A percentile compares a stretch with the other conserved stretches of the same genome.
Conservation (phyloP, 2,888 invertebrate genomes). For the Apodemia duryi region DNA sequence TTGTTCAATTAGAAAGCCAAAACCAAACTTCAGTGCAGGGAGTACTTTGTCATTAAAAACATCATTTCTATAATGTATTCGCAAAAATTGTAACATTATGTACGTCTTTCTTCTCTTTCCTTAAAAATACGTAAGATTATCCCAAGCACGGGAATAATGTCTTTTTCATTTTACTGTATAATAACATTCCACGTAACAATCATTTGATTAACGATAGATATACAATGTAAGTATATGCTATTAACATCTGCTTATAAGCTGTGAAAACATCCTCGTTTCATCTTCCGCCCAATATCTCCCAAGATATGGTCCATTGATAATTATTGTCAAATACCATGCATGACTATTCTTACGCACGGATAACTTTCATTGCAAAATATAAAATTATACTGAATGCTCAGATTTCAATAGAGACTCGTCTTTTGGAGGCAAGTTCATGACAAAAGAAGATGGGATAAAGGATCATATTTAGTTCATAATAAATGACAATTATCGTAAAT, state of each 20-base stretch:
- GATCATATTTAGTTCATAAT: conserved; percentile 79
- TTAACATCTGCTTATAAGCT: conserved; percentile 66
- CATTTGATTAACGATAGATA: conserved; percentile 25
- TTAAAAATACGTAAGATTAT: too few species aligned
- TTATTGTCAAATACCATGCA: conserved; percentile 70
- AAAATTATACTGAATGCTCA: conserved; percentile 42
- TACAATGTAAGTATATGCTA: conserved; percentile 29
- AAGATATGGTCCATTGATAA: conserved; percentile 51
- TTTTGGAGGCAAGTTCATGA: conserved; percentile 49
- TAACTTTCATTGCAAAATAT: conserved; percentile 64
- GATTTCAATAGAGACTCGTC: conserved; percentile 41
- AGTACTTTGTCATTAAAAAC: too few species aligned
- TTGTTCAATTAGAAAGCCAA: too few species aligned
- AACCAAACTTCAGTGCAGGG: too few species aligned
- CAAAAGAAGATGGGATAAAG: conserved; percentile 61
- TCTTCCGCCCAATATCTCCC: conserved; percentile 66
- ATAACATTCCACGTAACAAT: neutral
- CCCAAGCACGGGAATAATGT: too few species aligned
- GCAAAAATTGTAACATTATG: too few species aligned
- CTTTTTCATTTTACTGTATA: conserved; percentile 3
- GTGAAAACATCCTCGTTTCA: conserved; percentile 59
- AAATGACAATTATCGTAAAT: conserved; percentile 79
- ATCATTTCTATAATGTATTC: too few species aligned
- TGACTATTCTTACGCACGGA: conserved; percentile 49
- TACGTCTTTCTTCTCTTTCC: too few species aligned